Percentiles rank a stretch among this genome's conserved stretches.
phyloP scores from a whole-genome alignment of 64 coral and sea anemone genomes.

The Anthopleura sola region DNA sequence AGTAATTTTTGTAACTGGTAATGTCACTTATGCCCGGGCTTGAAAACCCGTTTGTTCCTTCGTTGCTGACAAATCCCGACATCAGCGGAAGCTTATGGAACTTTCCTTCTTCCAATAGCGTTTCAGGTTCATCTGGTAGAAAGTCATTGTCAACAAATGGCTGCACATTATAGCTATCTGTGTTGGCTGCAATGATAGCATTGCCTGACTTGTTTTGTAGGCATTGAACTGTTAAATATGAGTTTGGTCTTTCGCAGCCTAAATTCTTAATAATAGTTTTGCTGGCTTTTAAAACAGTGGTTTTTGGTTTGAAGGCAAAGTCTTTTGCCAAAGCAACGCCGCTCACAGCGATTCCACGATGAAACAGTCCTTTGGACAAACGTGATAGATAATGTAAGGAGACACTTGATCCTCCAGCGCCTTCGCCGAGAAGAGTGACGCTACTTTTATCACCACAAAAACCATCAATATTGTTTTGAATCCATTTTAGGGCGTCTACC shows the following conservation, averaged over 20 bases:
- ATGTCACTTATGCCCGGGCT: not conserved
- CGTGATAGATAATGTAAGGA: conserved; percentile 48
- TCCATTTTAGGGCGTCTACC: conserved; percentile 21
- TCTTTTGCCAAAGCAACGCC: conserved; percentile 61
- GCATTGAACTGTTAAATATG: conserved; percentile 37
- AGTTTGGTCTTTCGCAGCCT: conserved; percentile 2
- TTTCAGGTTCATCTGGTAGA: conserved; percentile 49
- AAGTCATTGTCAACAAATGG: conserved; percentile 69
- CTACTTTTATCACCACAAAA: no score
- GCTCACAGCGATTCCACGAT: conserved; percentile 34
- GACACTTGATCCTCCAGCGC: conserved; percentile 25
- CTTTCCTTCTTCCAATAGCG: conserved; percentile 48
- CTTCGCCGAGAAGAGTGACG: conserved; percentile 44
- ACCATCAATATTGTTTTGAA: no score
- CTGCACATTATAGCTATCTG: not conserved
- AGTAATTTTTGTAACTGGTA: not conserved
- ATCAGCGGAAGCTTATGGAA: conserved; percentile 37
- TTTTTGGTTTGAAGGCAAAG: conserved; percentile 59
- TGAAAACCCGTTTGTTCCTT: conserved; percentile 41
- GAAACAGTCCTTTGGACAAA: no score
- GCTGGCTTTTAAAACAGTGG: conserved; percentile 25
- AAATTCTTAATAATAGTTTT: conserved; percentile 9
- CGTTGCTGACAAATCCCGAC: conserved; percentile 35
- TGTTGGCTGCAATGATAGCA: not conserved
- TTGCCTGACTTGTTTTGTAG: conserved; percentile 12